A percentile compares a stretch with the other conserved stretches of the same genome.
Conservation (phyloP, 2,888 invertebrate genomes). For the Mythimna loreyi region DNA sequence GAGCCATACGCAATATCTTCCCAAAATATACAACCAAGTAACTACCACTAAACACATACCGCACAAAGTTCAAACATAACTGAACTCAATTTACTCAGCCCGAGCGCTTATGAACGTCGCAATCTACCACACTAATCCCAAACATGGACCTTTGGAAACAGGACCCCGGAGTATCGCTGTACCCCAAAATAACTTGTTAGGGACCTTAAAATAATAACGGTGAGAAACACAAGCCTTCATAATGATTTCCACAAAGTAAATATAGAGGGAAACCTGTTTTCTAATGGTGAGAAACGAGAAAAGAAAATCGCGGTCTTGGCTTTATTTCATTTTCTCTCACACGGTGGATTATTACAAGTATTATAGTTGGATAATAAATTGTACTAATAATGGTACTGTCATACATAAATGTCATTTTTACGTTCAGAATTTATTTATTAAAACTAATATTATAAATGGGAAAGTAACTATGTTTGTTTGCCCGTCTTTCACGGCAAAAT, state of each 20-base stretch:
- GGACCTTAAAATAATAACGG: slow-evolving; percentile 47
- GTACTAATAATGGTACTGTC: slow-evolving; percentile 15
- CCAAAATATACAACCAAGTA: slow-evolving; percentile 24
- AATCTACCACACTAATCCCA: slow-evolving; percentile 50
- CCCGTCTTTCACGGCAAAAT: no score
- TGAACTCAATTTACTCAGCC: slow-evolving; percentile 39
- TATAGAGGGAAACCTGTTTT: slow-evolving; percentile 64
- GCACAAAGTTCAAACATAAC: slow-evolving; percentile 52
- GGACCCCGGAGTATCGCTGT: slow-evolving; percentile 17
- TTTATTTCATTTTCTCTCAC: slow-evolving; percentile 55
- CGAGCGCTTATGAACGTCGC: slow-evolving; percentile 40
- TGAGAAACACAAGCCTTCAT: slow-evolving; percentile 35
- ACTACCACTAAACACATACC: slow-evolving; percentile 33
- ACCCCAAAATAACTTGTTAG: slow-evolving; percentile 47
- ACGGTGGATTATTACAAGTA: slow-evolving; percentile 19
- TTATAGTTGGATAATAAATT: slow-evolving; percentile 24
- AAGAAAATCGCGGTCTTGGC: slow-evolving; percentile 54
- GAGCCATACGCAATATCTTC: slow-evolving; percentile 21
- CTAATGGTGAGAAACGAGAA: slow-evolving; percentile 67
- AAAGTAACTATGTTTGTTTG: no score
- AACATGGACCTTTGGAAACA: slow-evolving; percentile 40
- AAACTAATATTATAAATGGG: no score
- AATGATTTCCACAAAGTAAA: slow-evolving; percentile 58
- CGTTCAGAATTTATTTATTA: background rate
- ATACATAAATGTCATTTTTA: background rate